Evolutionary conservation across 2,113 vertebrate genomes (phyloP), one percentile per base, ranked within the genome.

Genomic region (Vidua macroura): DNA sequence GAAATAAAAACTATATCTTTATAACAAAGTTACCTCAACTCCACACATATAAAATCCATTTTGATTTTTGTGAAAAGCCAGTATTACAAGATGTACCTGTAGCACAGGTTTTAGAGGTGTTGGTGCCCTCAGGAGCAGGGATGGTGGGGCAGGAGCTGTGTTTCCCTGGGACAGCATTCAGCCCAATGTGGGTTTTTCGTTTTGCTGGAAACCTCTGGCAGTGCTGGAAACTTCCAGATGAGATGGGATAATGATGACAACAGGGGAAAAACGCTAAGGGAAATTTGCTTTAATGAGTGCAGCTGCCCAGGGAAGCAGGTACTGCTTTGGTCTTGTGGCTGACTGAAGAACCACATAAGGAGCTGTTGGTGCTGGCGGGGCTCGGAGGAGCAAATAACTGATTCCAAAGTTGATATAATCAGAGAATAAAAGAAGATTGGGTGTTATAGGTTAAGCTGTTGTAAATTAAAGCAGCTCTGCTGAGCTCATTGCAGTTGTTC

Each of bases 381-480:
- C 74, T 51, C 1, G 0, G 81, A 87, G 64, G 79, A 6, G 22
- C 68, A 84, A 88, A 95, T 41, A 93, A 52, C 79, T 17, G 79
- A 77, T 92, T 78, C 64, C 68, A 56, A 64, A 88, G 73, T 33
- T 88, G 91, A 93, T 92, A 59, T 44, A 70, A 93, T 90, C 92
- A 78, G 87, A 74, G 90, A 83, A 77, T 75, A 66, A 90, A 78
- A 70, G 85, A 48, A 90, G 77, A 93, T 56, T 81, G 88, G 73
- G 25, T 92, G 83, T n/a, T 81, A 68, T 10, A 92, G 83, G 79
- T 93, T 95, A 95, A 93, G 66, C 15, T 95, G 92, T 46, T 93
- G 80, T 79, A 86, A 90, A 88, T 86, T 81, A 86, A 90, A 92
- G 58, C 43, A 78, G 83, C 69, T 94, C 73, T 53, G 73, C 56